Evolutionary conservation across 2,113 vertebrate genomes (phyloP), one percentile per base, ranked within the genome.

Genomic region (Probosciger aterrimus): DNA sequence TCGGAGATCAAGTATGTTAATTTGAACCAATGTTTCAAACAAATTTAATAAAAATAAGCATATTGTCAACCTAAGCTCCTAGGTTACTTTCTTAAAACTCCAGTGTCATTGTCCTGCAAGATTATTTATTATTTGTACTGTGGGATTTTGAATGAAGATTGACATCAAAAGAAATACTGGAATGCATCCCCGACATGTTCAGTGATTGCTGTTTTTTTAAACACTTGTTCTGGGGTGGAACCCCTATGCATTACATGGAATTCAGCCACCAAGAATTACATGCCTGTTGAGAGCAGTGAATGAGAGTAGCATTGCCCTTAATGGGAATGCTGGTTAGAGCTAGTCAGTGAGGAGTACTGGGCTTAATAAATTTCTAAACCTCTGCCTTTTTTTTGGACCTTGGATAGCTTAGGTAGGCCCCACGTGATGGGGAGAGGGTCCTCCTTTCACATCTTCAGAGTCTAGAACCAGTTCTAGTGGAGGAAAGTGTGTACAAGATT

Each of bases 371-470:
- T 70, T 79, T 69, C 18, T 79, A 65, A 86, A 65, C 35, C 23
- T 60, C 65, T 88, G 10, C 53, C 23, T 68, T 82, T 65, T 69
- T 28, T 88, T 86, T 31, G 33, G 59, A 67, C 23, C 18, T 53
- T 68, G 68, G 27, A 18, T 59, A 64, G 30, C 39, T 81, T 64
- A 87, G 44, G 62, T n/a, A 69, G 62, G 33, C 44, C 33, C 23
- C 27, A 22, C 0, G 0, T 44, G 31, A 52, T 49, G 37, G 23
- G 49, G 37, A 82, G 35, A n/a, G 30, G 30, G 10, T 3, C 25
- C 7, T 90, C 23, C 25, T 62, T 71, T 52, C 37, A 24, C 17
- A 81, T 14, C 27, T 87, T 7, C 43, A 73, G n/a, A 71, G 37
- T 43, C 27, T 57, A 49, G n/a, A 37, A 47, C 9, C 23, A 47